These are phyloP conservation scores for Phocides pigmalion DNA, from an alignment of 1,140 invertebrate genomes.

Conservation along the genomic window DNA sequence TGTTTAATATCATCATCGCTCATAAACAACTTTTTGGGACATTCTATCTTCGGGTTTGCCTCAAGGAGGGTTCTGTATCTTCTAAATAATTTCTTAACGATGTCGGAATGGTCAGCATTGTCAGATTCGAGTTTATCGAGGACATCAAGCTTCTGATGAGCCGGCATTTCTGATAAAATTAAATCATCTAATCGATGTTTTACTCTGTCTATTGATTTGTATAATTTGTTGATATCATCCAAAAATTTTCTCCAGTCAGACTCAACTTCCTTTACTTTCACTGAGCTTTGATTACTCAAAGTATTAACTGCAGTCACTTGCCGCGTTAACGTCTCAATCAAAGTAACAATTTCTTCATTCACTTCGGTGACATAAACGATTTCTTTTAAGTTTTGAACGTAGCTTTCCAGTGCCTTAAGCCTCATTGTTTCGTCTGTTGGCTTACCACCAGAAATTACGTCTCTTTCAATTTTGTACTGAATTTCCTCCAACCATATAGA, in stretches of 20 bases:
- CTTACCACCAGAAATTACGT: conserved; percentile 57
- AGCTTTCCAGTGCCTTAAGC: conserved; percentile 58
- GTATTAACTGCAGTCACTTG: conserved; percentile 85
- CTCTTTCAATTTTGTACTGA: conserved; percentile 89
- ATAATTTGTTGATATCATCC: conserved; percentile 84
- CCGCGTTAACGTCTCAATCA: conserved; percentile 72
- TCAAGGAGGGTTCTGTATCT: conserved; percentile 59
- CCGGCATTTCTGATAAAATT: conserved; percentile 85
- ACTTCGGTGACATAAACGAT: conserved; percentile 69
- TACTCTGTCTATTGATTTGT: conserved; percentile 82
- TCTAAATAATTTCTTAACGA: conserved; percentile 60
- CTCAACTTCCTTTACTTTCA: conserved; percentile 85
- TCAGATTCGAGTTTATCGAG: conserved; percentile 87
- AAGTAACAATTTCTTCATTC: conserved; percentile 73
- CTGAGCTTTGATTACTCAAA: conserved; percentile 85
- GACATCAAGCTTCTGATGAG: conserved; percentile 86
- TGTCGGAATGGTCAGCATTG: conserved; percentile 76
- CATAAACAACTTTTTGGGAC: conserved; percentile 87
- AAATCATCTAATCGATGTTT: conserved; percentile 84
- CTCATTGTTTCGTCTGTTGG: conserved; percentile 57
- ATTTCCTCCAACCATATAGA: conserved; percentile 93
- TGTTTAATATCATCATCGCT: conserved; percentile 87
- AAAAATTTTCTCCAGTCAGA: conserved; percentile 89
- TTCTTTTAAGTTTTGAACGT: conserved; percentile 68
- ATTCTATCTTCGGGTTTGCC: conserved; percentile 75